Percentiles rank a stretch among this genome's conserved stretches.
Conservation (phyloP, 2,888 invertebrate species). For the Rhogogaster chlorosoma region DNA sequence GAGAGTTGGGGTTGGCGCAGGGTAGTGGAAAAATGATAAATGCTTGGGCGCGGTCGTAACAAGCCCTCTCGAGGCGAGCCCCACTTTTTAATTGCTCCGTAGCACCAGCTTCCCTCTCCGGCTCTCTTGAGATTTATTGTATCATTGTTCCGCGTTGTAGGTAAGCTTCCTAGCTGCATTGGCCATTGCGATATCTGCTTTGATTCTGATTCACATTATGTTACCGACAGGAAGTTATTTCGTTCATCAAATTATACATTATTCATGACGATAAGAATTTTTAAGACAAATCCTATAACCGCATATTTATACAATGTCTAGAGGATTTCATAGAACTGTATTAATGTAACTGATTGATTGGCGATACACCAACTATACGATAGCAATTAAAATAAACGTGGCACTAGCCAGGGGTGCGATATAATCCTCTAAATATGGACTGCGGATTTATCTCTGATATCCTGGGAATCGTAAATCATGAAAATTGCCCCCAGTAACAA, state of each 20-base stretch:
- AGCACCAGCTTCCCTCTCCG: slow-evolving; percentile 51
- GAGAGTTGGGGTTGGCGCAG: slow-evolving; percentile 49
- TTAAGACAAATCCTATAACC: neutral
- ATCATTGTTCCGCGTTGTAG: slow-evolving; percentile 72
- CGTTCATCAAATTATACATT: neutral
- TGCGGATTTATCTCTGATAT: slow-evolving; percentile 45
- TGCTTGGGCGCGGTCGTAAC: slow-evolving; percentile 63
- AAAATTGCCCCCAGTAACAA: slow-evolving; percentile 45
- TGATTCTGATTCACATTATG: slow-evolving; percentile 22
- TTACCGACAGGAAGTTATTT: neutral
- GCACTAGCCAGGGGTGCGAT: slow-evolving; percentile 12
- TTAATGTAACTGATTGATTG: slow-evolving; percentile 21
- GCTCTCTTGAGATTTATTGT: slow-evolving; percentile 71
- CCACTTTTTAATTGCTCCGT: slow-evolving; percentile 65
- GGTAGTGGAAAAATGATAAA: slow-evolving; percentile 72
- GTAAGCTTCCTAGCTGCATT: slow-evolving; percentile 60
- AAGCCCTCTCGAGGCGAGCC: slow-evolving; percentile 67
- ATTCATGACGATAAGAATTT: neutral
- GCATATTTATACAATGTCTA: neutral
- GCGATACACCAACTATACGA: neutral
- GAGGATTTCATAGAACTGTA: neutral
- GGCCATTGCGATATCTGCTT: slow-evolving; percentile 15
- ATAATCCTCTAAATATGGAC: slow-evolving; percentile 11
- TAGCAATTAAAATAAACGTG: slow-evolving; percentile 33
- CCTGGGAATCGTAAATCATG: slow-evolving; percentile 43